These are phyloP conservation scores for Hydractinia echinata DNA, from an alignment of 30 jellyfish, hydroid and myxozoan species.

Conservation along the genomic window DNA sequence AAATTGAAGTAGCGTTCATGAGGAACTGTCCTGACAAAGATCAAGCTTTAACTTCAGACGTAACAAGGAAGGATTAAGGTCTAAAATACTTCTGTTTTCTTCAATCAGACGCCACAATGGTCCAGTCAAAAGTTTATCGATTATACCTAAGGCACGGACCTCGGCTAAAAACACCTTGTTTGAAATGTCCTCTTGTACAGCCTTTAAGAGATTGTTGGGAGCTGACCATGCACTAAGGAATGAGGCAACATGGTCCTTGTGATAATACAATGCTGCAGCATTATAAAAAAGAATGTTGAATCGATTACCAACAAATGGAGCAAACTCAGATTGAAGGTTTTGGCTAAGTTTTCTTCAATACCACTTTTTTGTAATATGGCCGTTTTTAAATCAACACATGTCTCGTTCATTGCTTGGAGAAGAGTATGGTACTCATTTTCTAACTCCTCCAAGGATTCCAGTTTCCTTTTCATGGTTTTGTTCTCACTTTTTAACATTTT, in stretches of 20 bases:
- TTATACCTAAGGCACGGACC: slow-evolving; percentile 13
- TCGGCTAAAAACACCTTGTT: slow-evolving; percentile 20
- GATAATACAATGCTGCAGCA: slow-evolving; percentile 7
- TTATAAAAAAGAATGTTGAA: slow-evolving; percentile 5
- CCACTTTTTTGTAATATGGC: no score
- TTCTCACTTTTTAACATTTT: no score
- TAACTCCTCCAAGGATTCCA: no score
- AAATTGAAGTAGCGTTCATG: neutral
- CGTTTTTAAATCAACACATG: no score
- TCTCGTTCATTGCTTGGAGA: no score
- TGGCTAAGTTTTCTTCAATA: no score
- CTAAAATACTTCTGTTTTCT: neutral
- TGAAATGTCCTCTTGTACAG: slow-evolving; percentile 29
- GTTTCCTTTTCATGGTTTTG: no score
- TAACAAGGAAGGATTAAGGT: slow-evolving; percentile 16
- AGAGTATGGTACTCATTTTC: no score
- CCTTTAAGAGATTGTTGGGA: slow-evolving; percentile 19
- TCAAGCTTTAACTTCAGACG: neutral
- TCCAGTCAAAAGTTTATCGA: slow-evolving; percentile 16
- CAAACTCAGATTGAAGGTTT: no score
- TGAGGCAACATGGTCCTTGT: neutral
- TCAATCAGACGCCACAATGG: slow-evolving; percentile 21
- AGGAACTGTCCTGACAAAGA: neutral
- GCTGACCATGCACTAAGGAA: slow-evolving; percentile 7
- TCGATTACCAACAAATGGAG: slow-evolving; percentile 15